A percentile compares a stretch with the other conserved stretches of the same genome.
Conservation (phyloP, 2,888 invertebrate species). For the Apomyelois bistriatella region DNA sequence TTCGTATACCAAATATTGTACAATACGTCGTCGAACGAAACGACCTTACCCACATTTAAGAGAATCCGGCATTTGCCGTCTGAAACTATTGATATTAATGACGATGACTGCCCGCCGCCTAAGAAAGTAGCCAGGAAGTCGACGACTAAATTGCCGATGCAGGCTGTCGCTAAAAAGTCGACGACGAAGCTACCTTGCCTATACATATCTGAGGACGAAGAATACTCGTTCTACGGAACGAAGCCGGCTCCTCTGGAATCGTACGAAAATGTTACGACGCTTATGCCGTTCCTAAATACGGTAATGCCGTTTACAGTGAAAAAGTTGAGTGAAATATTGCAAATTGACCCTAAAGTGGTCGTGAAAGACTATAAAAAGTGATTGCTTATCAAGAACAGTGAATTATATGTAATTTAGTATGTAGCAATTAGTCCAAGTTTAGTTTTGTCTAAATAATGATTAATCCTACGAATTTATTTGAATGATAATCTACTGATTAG, state of each 20-base stretch:
- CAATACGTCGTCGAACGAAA: not conserved
- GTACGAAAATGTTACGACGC: conserved; percentile 63
- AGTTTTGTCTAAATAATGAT: too few species aligned
- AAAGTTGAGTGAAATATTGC: conserved; percentile 71
- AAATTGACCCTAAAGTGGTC: conserved; percentile 70
- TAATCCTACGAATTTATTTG: too few species aligned
- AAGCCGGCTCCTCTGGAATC: conserved; percentile 53
- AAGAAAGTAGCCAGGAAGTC: conserved; percentile 15
- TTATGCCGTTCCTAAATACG: conserved; percentile 75
- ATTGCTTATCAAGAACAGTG: conserved; percentile 18
- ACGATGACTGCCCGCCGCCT: conserved; percentile 17
- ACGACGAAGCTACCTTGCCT: conserved; percentile 61
- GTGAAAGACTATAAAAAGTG: conserved; percentile 49
- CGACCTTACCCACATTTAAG: not conserved
- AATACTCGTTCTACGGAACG: conserved; percentile 74
- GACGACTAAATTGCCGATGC: conserved; percentile 43
- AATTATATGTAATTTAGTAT: conserved; percentile 9
- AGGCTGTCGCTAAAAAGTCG: conserved; percentile 66
- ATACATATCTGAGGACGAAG: conserved; percentile 25
- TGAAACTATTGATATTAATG: not conserved
- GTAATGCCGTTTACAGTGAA: conserved; percentile 63
- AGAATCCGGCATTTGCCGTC: not conserved
- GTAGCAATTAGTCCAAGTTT: conserved; percentile 10
- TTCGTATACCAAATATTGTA: not conserved
- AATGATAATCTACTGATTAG: not conserved